Evolutionary conservation across 1,140 invertebrate genomes (phyloP), one percentile per base, ranked within the genome.

Genomic region (Formica exsecta): DNA sequence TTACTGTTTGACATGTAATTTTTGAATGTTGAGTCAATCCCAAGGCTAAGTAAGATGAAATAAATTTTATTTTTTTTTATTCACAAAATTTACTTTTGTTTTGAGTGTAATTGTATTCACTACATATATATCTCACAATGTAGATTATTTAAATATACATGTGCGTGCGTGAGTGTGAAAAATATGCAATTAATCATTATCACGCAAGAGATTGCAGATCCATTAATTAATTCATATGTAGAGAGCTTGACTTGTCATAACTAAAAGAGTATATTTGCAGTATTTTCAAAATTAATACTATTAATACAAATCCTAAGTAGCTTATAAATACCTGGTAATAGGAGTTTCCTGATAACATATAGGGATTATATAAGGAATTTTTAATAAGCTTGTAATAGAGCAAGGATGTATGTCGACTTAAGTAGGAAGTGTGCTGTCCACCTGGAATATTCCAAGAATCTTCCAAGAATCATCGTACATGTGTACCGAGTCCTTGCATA

Each of bases 141-240:
- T 62, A 51, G 48, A 74, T 74, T 73, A 25, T 83, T 61, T 81
- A 59, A 29, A 65, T 71, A 81, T 73, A 57, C n/a, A 41, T 83
- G 59, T 81, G 54, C 71, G 79, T 74, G 79, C 54, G 79, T 83
- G 79, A 74, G 38, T 83, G 66, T 83, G 29, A 73, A 62, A 83
- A 19, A 38, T 44, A 54, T 81, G 25, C 79, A 81, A 32, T 83
- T 73, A 61, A 73, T 81, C 5, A 62, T 73, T 44, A 83, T 32
- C 41, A 22, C 25, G 57, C 51, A 61, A 74, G 51, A 81, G 25
- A 74, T 51, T 25, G 32, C 36, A 29, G 36, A 61, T 71, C 4
- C 19, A 36, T 70, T 74, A 83, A 83, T 71, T 73, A 44, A 71
- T 13, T 36, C 16, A 48, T 16, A 36, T 64, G 44, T 61, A 80